These are phyloP conservation scores for Seriola quinqueradiata DNA, from an alignment of 2,113 vertebrate species.

Conservation along the genomic window DNA sequence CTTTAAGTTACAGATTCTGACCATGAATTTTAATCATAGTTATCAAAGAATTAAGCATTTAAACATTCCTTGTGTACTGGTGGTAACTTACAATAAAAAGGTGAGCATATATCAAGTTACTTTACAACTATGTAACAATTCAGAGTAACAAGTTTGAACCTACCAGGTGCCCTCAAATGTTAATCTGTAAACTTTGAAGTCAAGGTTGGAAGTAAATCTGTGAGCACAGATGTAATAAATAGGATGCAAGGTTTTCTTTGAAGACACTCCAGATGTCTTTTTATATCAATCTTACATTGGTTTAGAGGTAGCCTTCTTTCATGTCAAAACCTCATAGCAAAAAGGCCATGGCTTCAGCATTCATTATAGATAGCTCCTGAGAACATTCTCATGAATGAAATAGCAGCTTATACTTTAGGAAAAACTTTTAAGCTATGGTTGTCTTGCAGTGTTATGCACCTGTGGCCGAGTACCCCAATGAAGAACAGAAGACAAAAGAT, in stretches of 20 bases:
- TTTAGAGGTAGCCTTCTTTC: slow-evolving; percentile 83
- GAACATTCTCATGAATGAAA: slow-evolving; percentile 80
- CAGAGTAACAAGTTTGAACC: slow-evolving; percentile 61
- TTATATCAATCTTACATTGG: slow-evolving; percentile 80
- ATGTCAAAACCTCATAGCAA: slow-evolving; percentile 81
- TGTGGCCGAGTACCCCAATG: slow-evolving; percentile 21
- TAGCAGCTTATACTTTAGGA: slow-evolving; percentile 59
- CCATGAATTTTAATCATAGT: not conserved
- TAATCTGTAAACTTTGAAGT: slow-evolving; percentile 83
- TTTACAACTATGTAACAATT: slow-evolving; percentile 38
- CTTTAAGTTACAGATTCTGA: not conserved
- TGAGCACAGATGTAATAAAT: slow-evolving; percentile 80
- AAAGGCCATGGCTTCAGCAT: slow-evolving; percentile 79
- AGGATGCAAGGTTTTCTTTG: slow-evolving; percentile 83
- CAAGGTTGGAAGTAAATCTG: slow-evolving; percentile 75
- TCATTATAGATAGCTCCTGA: slow-evolving; percentile 78
- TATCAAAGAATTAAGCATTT: not conserved
- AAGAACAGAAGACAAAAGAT: not conserved
- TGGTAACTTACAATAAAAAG: not conserved
- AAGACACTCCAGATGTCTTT: slow-evolving; percentile 82
- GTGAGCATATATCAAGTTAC: slow-evolving; percentile 20
- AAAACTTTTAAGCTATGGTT: slow-evolving; percentile 64
- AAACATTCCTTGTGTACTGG: not conserved
- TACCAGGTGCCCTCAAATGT: slow-evolving; percentile 73
- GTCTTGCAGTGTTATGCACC: slow-evolving; percentile 35